These are phyloP conservation scores for Polyploca ridens DNA, from an alignment of 2,888 invertebrate species.

Conservation along the genomic window DNA sequence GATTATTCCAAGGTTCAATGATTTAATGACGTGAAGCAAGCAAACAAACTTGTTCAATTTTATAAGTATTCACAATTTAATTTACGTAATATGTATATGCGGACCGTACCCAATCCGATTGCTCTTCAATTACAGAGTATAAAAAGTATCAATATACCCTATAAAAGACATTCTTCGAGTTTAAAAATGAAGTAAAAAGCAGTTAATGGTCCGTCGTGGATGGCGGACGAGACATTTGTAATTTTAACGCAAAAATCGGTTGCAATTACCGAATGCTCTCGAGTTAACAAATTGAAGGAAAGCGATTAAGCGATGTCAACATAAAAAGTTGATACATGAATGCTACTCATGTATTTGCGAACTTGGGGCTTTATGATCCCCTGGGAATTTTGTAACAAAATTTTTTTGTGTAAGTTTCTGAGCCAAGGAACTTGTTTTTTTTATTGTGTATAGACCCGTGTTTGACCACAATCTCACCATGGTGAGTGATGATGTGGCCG, in stretches of 20 bases:
- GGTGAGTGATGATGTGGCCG: no score
- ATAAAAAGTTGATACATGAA: not conserved
- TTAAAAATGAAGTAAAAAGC: not conserved
- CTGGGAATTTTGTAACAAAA: not conserved
- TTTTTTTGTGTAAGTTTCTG: no score
- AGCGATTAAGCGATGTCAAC: not conserved
- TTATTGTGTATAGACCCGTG: no score
- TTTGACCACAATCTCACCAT: not conserved
- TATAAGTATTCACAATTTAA: not conserved
- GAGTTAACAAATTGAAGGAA: slow-evolving; percentile 1
- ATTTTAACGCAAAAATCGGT: slow-evolving; percentile 3
- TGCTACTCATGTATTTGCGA: no score
- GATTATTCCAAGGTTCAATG: slow-evolving; percentile 5
- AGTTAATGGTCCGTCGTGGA: not conserved
- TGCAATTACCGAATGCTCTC: not conserved
- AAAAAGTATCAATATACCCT: not conserved
- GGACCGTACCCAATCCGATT: not conserved
- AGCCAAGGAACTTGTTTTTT: no score
- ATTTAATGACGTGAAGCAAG: not conserved
- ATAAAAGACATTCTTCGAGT: not conserved
- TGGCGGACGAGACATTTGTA: not conserved
- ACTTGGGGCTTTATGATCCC: not conserved
- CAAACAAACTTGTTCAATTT: not conserved
- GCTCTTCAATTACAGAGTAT: not conserved
- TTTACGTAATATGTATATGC: not conserved